These are phyloP conservation scores for Coracopsis vasa DNA, from an alignment of 2,113 vertebrate species.

Conservation along the genomic window DNA sequence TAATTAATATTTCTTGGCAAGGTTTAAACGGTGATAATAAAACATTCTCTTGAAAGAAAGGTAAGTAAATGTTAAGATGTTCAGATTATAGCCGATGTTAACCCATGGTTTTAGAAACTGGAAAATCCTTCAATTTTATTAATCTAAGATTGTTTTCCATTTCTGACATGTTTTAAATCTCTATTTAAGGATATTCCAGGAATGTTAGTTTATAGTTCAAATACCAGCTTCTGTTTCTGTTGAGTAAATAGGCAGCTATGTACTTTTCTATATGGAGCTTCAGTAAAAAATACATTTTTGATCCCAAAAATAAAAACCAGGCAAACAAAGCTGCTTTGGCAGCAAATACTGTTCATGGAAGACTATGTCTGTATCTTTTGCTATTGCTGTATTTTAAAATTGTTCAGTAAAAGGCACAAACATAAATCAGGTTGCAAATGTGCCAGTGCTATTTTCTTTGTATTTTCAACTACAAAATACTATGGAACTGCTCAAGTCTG, in stretches of 20 bases:
- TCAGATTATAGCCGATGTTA: not conserved
- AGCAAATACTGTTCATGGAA: not conserved
- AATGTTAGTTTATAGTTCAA: not conserved
- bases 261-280: not conserved
- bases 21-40: not conserved
- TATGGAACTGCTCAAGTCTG: not conserved
- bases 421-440: not conserved
- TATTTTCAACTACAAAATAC: not conserved
- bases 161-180: not conserved
- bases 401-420: not conserved
- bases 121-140: not conserved
- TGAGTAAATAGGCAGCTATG: not conserved
- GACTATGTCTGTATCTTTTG: not conserved
- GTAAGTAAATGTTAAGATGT: not conserved
- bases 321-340: not conserved
- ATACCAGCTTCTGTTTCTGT: not conserved
- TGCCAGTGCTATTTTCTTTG: not conserved
- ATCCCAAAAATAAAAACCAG: not conserved
- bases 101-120: not conserved
- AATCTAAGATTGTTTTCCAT: constrained; percentile 11
- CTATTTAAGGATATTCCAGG: not conserved
- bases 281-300: not conserved
- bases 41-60: not conserved
- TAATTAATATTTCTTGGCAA: not conserved
- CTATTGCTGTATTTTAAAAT: not conserved